A percentile compares a stretch with the other conserved stretches of the same genome.
These are phyloP conservation scores for Diplazon laetatorius DNA, from an alignment of 2,888 invertebrate species.

Conservation along the genomic window DNA sequence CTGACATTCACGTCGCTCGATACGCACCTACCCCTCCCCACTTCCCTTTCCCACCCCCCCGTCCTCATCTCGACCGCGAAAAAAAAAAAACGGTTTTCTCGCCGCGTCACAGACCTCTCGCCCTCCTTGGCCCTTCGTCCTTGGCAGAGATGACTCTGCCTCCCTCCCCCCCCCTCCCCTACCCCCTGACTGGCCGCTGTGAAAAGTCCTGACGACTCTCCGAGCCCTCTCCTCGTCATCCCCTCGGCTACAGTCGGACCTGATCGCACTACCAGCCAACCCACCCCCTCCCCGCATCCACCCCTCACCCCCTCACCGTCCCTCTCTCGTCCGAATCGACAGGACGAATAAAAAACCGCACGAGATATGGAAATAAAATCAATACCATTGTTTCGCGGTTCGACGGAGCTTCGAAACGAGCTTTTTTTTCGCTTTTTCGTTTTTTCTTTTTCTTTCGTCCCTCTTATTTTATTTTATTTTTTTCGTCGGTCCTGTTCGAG, in stretches of 20 bases:
- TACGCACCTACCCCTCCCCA: conserved; percentile 71
- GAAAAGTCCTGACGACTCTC: conserved; percentile 54
- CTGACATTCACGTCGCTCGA: conserved; percentile 81
- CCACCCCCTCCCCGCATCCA: conserved; percentile 41
- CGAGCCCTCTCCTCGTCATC: conserved; percentile 42
- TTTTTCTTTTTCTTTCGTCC: neutral
- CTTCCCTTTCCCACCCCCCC: conserved; percentile 67
- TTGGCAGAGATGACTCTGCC: conserved; percentile 48
- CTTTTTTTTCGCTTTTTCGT: no score
- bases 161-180: conserved; percentile 23
- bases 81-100: conserved; percentile 50
- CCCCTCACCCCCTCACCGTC: conserved; percentile 64
- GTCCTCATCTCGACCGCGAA: no score
- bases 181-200: no score
- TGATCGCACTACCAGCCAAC: conserved; percentile 66
- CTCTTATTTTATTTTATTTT: conserved; percentile 11
- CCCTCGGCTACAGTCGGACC: conserved; percentile 44
- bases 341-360: conserved; percentile 61
- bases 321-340: conserved; percentile 63
- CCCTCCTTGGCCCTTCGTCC: conserved; percentile 41
- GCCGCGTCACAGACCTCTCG: neutral
- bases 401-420: conserved; percentile 59
- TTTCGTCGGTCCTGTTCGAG: conserved; percentile 13
- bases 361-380: conserved; percentile 82
- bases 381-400: conserved; percentile 82